phyloP scores from a whole-genome alignment of 2,797 vertebrate genomes.

The Numenius phaeopus region DNA sequence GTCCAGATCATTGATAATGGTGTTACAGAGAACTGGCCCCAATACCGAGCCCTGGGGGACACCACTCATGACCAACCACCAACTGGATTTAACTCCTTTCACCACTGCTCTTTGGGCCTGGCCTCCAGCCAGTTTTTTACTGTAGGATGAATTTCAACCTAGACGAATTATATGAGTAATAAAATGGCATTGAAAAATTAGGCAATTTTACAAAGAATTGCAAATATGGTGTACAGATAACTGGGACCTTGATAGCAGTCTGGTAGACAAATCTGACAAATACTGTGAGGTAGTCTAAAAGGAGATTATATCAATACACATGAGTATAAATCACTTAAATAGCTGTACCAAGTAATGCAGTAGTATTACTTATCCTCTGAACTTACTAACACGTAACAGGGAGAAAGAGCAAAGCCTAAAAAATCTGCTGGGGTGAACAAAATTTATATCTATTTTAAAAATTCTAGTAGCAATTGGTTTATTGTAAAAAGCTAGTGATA shows the following conservation, averaged over 20 bases:
- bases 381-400: neutral
- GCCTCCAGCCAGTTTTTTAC: too few species aligned
- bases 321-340: neutral
- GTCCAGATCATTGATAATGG: too few species aligned
- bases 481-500: neutral
- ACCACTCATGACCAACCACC: too few species aligned
- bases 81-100: too few species aligned
- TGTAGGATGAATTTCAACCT: neutral
- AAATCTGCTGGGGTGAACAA: neutral
- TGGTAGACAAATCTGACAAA: neutral
- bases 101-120: too few species aligned
- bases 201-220: neutral
- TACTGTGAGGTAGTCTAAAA: neutral
- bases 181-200: neutral
- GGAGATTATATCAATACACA: neutral
- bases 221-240: neutral
- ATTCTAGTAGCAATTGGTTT: neutral
- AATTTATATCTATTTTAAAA: neutral
- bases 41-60: too few species aligned
- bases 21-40: too few species aligned
- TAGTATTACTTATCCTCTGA: neutral
- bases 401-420: neutral
- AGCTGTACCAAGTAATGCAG: neutral
- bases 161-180: neutral
- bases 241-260: neutral